These are phyloP conservation scores for Scleropages formosus DNA, from an alignment of 2,797 vertebrate species.

Conservation along the genomic window DNA sequence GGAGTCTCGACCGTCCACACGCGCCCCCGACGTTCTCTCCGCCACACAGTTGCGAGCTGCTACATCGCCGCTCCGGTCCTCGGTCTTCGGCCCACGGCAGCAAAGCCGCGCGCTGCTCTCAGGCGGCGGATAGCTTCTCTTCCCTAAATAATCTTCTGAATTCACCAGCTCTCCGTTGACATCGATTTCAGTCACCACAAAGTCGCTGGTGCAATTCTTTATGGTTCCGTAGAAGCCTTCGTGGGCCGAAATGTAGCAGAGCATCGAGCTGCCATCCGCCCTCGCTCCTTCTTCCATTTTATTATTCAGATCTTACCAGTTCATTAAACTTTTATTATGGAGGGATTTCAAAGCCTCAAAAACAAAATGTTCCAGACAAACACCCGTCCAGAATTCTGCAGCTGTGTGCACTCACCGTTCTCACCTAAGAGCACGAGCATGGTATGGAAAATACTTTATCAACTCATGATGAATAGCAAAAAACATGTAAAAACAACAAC, in stretches of 20 bases:
- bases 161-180: constrained; percentile 55
- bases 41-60: constrained; percentile 6
- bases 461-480: too few relatives aligned
- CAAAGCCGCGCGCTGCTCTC: constrained; percentile 20
- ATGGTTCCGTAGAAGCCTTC: constrained; percentile 81
- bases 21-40: not conserved
- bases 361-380: too few relatives aligned
- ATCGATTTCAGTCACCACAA: constrained; percentile 85
- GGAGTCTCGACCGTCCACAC: not conserved
- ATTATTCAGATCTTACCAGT: not conserved
- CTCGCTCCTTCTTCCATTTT: constrained; percentile 12
- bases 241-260: constrained; percentile 69
- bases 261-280: not conserved
- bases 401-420: too few relatives aligned
- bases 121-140: not conserved
- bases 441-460: too few relatives aligned
- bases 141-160: not conserved
- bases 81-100: constrained; percentile 24
- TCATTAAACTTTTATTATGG: too few relatives aligned
- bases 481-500: too few relatives aligned
- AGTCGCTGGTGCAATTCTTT: constrained; percentile 81
- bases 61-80: not conserved
- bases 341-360: too few relatives aligned
- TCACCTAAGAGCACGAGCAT: too few relatives aligned
- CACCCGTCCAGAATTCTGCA: too few relatives aligned